A percentile compares a stretch with the other conserved stretches of the same genome.
Conservation (phyloP, 2,113 vertebrate species). For the Propithecus coquereli region DNA sequence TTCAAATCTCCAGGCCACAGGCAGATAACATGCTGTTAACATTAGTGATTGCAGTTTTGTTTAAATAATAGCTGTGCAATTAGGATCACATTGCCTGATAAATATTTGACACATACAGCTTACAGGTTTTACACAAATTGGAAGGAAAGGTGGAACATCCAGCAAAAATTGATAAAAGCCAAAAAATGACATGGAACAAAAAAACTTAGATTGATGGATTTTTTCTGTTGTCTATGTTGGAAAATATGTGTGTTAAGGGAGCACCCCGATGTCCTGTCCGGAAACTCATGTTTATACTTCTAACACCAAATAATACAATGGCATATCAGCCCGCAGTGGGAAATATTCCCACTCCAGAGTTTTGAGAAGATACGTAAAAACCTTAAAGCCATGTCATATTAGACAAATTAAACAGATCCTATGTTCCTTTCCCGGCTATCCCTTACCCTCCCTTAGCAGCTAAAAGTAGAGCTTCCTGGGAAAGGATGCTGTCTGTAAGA, state of each 20-base stretch:
- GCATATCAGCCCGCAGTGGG: not conserved
- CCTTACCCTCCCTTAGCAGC: not conserved
- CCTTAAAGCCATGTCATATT: not conserved
- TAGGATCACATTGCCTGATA: not conserved
- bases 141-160: not conserved
- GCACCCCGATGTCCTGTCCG: not conserved
- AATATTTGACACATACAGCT: not conserved
- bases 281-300: not conserved
- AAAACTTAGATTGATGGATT: not conserved
- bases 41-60: not conserved
- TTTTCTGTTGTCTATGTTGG: not conserved
- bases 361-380: not conserved
- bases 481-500: not conserved
- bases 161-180: not conserved
- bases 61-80: slow-evolving; percentile 23
- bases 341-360: not conserved
- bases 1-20: not conserved
- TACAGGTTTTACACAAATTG: not conserved
- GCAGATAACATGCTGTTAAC: slow-evolving; percentile 1
- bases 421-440: not conserved
- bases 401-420: not conserved
- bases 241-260: not conserved
- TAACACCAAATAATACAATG: not conserved
- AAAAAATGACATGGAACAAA: not conserved
- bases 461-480: not conserved